Percentiles rank a stretch among this genome's conserved stretches.
These are phyloP conservation scores for Stenopsyche tienmushanensis DNA, from an alignment of 1,140 invertebrate species.

Conservation along the genomic window DNA sequence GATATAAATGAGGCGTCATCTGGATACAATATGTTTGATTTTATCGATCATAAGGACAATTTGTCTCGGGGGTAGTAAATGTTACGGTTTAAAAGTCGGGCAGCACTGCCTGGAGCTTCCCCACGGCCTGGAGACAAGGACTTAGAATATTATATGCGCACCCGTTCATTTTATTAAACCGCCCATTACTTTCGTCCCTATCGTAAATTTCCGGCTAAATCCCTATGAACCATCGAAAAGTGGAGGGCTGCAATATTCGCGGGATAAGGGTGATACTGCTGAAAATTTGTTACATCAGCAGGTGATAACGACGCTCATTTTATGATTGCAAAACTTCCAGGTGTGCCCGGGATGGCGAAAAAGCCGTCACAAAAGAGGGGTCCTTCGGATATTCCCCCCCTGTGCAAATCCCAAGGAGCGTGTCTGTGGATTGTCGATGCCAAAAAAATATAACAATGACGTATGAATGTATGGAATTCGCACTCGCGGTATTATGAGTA, in stretches of 20 bases:
- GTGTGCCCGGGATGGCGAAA: background rate
- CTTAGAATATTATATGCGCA: slow-evolving; percentile 13
- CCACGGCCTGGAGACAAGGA: background rate
- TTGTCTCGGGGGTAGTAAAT: background rate
- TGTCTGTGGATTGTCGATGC: too few species aligned
- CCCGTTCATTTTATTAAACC: slow-evolving; percentile 32
- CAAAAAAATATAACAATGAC: too few species aligned
- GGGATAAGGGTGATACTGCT: slow-evolving; percentile 11
- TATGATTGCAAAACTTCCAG: slow-evolving; percentile 7
- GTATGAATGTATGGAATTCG: too few species aligned
- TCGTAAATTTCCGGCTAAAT: slow-evolving; percentile 28
- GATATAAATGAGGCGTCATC: too few species aligned
- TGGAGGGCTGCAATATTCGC: slow-evolving; percentile 27
- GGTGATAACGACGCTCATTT: slow-evolving; percentile 34
- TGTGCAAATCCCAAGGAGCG: background rate
- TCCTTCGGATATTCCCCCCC: background rate
- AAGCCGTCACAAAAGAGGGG: background rate
- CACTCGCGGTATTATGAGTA: too few species aligned
- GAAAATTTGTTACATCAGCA: slow-evolving; percentile 40
- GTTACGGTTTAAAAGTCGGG: background rate
- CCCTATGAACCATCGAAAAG: slow-evolving; percentile 24
- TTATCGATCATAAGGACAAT: too few species aligned
- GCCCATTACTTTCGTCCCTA: slow-evolving; percentile 28
- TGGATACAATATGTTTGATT: too few species aligned
- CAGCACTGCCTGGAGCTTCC: background rate